A percentile compares a stretch with the other conserved stretches of the same genome.
phyloP scores from a whole-genome alignment of 2,113 vertebrate species.

The Chloroceryle aenea region DNA sequence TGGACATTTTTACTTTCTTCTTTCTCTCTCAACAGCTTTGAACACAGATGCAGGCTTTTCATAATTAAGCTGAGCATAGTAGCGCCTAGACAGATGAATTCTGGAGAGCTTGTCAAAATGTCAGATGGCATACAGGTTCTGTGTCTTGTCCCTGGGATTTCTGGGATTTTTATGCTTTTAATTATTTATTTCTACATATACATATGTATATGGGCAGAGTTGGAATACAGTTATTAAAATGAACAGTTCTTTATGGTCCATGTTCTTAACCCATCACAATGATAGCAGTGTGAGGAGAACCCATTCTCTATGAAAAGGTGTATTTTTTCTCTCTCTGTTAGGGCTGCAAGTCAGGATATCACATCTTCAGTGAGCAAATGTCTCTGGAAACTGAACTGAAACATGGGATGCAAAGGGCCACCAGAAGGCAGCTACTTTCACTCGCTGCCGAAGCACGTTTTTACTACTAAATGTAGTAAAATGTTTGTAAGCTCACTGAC shows the following conservation, averaged over 20 bases:
- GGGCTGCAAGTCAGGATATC: not conserved
- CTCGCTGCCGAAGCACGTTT: not conserved
- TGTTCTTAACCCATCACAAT: not conserved
- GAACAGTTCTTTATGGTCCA: not conserved
- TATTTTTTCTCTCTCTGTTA: not conserved
- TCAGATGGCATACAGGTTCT: conserved; percentile 39
- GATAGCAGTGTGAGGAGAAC: not conserved
- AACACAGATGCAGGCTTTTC: conserved; percentile 73
- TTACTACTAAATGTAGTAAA: not conserved
- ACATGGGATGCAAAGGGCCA: not conserved
- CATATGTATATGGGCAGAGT: not conserved
- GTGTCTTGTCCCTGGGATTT: not conserved
- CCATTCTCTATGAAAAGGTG: not conserved
- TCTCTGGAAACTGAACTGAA: not conserved
- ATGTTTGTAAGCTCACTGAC: not conserved
- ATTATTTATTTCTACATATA: not conserved
- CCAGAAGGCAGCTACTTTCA: not conserved
- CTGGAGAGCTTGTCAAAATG: conserved; percentile 46
- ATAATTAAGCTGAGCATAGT: conserved; percentile 69
- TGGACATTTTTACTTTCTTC: conserved; percentile 72
- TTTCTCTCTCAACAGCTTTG: conserved; percentile 70
- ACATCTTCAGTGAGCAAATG: not conserved
- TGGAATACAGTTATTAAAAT: not conserved
- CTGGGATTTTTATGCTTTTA: not conserved
- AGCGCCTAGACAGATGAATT: conserved; percentile 53